Percentiles rank a stretch among this genome's conserved stretches.
phyloP scores from a whole-genome alignment of 2,113 vertebrate genomes.

The Tragelaphus strepsiceros region DNA sequence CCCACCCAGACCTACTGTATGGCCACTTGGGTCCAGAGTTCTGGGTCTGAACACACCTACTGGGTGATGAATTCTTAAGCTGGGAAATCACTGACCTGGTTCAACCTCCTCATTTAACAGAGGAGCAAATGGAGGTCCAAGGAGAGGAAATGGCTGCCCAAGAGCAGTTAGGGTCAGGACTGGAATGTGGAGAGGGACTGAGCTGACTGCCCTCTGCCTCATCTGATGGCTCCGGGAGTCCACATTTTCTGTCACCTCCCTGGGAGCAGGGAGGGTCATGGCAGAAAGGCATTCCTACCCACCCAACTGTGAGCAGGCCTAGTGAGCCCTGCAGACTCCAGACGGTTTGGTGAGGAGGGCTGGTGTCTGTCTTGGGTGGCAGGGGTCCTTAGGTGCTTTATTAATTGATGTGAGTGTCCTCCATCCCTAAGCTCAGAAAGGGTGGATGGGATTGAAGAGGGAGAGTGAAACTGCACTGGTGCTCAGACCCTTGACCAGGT shows the following conservation, averaged over 20 bases:
- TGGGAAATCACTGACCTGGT: neutral
- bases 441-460: neutral
- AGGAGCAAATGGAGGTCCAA: neutral
- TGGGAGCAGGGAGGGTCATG: neutral
- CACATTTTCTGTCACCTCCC: neutral
- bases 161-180: neutral
- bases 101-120: neutral
- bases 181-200: neutral
- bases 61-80: neutral
- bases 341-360: neutral
- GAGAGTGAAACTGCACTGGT: rapidly evolving
- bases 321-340: neutral
- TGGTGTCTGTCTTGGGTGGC: neutral
- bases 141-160: neutral
- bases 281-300: neutral
- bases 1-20: neutral
- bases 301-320: neutral
- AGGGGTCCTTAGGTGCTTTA: too few relatives aligned
- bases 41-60: neutral
- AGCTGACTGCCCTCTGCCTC: neutral
- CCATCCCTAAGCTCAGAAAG: neutral
- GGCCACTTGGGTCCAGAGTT: neutral
- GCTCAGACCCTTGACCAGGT: neutral
- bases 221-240: neutral
- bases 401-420: neutral